Evolutionary conservation across 2,797 vertebrate genomes (phyloP), one percentile per base, ranked within the genome.

Genomic region (Eulemur albifrons): DNA sequence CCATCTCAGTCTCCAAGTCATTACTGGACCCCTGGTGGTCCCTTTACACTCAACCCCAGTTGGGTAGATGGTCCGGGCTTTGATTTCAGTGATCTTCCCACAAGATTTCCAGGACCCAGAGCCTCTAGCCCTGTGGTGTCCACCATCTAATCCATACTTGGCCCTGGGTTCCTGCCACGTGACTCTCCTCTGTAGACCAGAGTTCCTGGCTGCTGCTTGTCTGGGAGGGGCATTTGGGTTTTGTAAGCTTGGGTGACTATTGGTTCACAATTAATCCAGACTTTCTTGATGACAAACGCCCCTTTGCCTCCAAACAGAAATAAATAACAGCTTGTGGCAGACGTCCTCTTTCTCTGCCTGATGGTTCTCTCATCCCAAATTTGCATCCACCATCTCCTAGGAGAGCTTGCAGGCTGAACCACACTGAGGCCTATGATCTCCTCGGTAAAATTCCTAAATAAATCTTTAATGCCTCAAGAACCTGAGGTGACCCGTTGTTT

Each of bases 401-500:
- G 35, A 81, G 59, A 85, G 43, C 4, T 48, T 79, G 61, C 40
- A 4, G 50, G 5, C 40, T 1, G 35, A 65, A 12, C 69, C 63
- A n/a, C 18, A 20, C 4, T 0, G 38, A 76, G 30, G 63, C 61
- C 88, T 86, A 7, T 4, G 48, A 79, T 82, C 57, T 43, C 0
- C 50, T 45, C 0, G 0, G 75, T 18, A 52, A 94, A 32, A 79
- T 35, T 80, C 90, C 83, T 84, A 84, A 90, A 70, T 61, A 89
- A 59, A 91, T 96, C 0, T 11, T 95, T 97, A 81, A 15, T 63
- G 61, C 61, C 65, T 20, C 3, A 25, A 38, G 80, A 90, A 92
- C 40, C 75, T 86, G 85, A 65, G 92, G 91, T 76, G 25, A 93
- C 17, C 82, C 54, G 15, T 59, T 86, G 50, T 97, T 97, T 93